Percentiles rank a stretch among this genome's conserved stretches.
These are phyloP conservation scores for Watsonalla cultraria DNA, from an alignment of 2,888 invertebrate genomes.

Conservation along the genomic window DNA sequence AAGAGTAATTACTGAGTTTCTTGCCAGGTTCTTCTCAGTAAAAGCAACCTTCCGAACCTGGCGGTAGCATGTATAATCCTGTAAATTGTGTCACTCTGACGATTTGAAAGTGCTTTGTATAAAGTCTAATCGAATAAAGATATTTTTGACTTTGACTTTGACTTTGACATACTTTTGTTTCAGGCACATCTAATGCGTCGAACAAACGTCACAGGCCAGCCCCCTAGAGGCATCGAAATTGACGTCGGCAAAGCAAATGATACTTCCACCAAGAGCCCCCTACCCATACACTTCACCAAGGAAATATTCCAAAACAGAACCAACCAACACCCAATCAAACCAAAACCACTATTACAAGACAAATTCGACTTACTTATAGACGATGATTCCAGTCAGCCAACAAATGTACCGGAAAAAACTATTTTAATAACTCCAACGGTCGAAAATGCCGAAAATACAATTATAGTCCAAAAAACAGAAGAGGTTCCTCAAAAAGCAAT, in stretches of 20 bases:
- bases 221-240: constrained; percentile 41
- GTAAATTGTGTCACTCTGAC: too few relatives aligned
- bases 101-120: too few relatives aligned
- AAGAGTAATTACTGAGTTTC: too few relatives aligned
- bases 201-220: constrained; percentile 7
- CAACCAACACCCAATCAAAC: constrained; percentile 10
- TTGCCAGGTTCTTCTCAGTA: too few relatives aligned
- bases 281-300: constrained; percentile 49
- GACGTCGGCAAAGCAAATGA: constrained; percentile 17
- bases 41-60: too few relatives aligned
- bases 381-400: background rate
- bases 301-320: constrained; percentile 18
- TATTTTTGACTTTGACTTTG: too few relatives aligned
- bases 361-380: constrained; percentile 21
- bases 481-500: background rate
- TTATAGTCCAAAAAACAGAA: too few relatives aligned
- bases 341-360: constrained; percentile 8
- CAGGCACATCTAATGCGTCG: constrained; percentile 27
- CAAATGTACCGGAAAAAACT: background rate
- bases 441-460: background rate
- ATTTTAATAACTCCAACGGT: too few relatives aligned
- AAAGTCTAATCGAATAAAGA: too few relatives aligned
- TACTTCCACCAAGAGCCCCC: constrained; percentile 29
- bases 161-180: constrained; percentile 9
- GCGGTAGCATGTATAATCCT: too few relatives aligned